These are phyloP conservation scores for Andinoacara biseriatus DNA, from an alignment of 2,113 vertebrate genomes.

Conservation along the genomic window DNA sequence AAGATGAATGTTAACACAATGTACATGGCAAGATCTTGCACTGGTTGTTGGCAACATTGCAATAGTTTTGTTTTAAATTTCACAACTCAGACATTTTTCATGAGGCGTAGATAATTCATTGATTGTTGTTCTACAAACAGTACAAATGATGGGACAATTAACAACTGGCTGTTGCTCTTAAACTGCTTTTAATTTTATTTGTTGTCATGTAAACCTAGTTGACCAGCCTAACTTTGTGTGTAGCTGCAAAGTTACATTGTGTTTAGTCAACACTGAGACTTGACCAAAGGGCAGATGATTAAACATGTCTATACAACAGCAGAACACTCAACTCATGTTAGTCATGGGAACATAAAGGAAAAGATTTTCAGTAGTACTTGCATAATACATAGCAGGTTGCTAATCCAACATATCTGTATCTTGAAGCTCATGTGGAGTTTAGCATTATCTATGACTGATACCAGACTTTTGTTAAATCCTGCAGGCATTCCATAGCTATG, in stretches of 20 bases:
- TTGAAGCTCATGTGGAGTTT: conserved; percentile 19
- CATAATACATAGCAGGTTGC: neutral
- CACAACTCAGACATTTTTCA: neutral
- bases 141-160: conserved; percentile 1
- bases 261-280: neutral
- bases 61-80: neutral
- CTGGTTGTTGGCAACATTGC: neutral
- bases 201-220: neutral
- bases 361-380: neutral
- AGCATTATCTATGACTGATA: neutral
- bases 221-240: neutral
- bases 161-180: neutral
- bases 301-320: neutral
- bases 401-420: conserved; percentile 12
- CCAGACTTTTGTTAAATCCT: conserved; percentile 26
- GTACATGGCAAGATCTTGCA: neutral
- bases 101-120: neutral
- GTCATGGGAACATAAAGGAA: neutral
- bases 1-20: too few relatives aligned
- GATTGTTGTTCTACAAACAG: neutral
- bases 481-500: conserved; percentile 2
- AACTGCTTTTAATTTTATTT: conserved; percentile 1
- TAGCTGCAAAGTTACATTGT: neutral
- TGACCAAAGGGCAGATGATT: neutral
- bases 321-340: neutral